Percentiles rank a stretch among this genome's conserved stretches.
Evolutionary conservation across 53 echinoderm and acorn worm genomes (phyloP).

Genomic region (Astropecten irregularis): DNA sequence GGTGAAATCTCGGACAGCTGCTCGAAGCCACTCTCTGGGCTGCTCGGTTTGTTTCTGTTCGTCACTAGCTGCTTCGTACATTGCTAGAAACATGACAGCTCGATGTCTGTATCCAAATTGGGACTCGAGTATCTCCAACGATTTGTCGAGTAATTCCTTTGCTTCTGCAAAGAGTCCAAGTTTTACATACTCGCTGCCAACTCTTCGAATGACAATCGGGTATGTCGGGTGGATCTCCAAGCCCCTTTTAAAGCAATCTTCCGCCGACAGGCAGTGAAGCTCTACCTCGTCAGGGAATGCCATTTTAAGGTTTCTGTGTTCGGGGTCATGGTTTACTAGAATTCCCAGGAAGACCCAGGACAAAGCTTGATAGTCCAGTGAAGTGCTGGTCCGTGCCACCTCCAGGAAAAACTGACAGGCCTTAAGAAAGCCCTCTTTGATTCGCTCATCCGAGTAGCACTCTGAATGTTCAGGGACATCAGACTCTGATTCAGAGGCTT

Average conservation of each 20-base stretch:
- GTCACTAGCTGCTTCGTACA: slow-evolving; percentile 49
- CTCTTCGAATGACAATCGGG: slow-evolving; percentile 64
- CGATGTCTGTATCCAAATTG: slow-evolving; percentile 74
- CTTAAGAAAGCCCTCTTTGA: slow-evolving; percentile 62
- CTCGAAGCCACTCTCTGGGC: slow-evolving; percentile 27
- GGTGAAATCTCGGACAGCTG: slow-evolving; percentile 60
- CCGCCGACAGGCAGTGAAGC: slow-evolving; percentile 34
- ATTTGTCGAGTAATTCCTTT: slow-evolving; percentile 54
- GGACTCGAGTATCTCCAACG: slow-evolving; percentile 40
- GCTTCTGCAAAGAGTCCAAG: slow-evolving; percentile 65
- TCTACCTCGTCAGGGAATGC: slow-evolving; percentile 48
- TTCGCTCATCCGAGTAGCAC: slow-evolving; percentile 33
- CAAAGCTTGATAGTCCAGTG: slow-evolving; percentile 56
- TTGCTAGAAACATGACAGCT: slow-evolving; percentile 71
- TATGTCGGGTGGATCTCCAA: slow-evolving; percentile 52
- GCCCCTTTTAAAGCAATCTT: slow-evolving; percentile 60
- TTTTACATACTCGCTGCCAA: slow-evolving; percentile 82
- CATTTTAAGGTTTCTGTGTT: slow-evolving; percentile 25
- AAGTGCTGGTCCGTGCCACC: slow-evolving; percentile 54
- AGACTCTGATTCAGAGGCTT: not conserved
- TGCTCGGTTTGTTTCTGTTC: not conserved
- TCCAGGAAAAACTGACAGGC: slow-evolving; percentile 65
- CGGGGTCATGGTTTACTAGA: slow-evolving; percentile 68
- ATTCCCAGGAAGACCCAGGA: slow-evolving; percentile 90
- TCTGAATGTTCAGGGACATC: not conserved